phyloP scores from a whole-genome alignment of 2,888 invertebrate genomes.

The Chironomus riparius region DNA sequence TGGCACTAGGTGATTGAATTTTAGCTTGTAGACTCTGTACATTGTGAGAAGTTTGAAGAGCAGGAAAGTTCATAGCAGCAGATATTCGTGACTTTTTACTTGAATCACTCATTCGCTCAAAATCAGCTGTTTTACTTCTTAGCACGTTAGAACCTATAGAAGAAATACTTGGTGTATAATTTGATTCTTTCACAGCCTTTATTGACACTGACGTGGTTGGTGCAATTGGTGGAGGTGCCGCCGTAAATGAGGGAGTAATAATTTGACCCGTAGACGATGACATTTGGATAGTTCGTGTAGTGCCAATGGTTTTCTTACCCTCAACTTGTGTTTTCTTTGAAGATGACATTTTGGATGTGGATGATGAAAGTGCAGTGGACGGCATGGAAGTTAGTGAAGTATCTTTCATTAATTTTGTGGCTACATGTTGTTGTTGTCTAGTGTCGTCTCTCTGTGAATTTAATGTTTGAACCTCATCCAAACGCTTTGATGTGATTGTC shows the following conservation, averaged over 20 bases:
- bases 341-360: slow-evolving; percentile 11
- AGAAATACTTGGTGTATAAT: slow-evolving; percentile 50
- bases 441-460: slow-evolving; percentile 24
- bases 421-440: not conserved
- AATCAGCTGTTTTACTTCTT: slow-evolving; percentile 57
- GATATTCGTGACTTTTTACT: slow-evolving; percentile 41
- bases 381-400: slow-evolving; percentile 33
- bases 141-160: slow-evolving; percentile 58
- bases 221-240: not conserved
- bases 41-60: slow-evolving; percentile 35
- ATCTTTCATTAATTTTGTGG: slow-evolving; percentile 29
- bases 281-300: slow-evolving; percentile 1
- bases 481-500: slow-evolving; percentile 16
- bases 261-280: slow-evolving; percentile 25
- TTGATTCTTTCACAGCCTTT: slow-evolving; percentile 36
- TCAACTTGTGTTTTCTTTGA: slow-evolving; percentile 33
- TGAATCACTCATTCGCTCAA: slow-evolving; percentile 50
- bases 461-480: slow-evolving; percentile 19
- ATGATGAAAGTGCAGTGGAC: slow-evolving; percentile 3
- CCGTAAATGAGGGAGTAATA: not conserved
- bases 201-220: not conserved
- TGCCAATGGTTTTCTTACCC: slow-evolving; percentile 32
- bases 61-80: slow-evolving; percentile 31
- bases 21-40: slow-evolving; percentile 14
- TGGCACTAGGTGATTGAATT: slow-evolving; percentile 3